Evolutionary conservation across 2,797 vertebrate species (phyloP).

Genomic region (Danio aesculapii): DNA sequence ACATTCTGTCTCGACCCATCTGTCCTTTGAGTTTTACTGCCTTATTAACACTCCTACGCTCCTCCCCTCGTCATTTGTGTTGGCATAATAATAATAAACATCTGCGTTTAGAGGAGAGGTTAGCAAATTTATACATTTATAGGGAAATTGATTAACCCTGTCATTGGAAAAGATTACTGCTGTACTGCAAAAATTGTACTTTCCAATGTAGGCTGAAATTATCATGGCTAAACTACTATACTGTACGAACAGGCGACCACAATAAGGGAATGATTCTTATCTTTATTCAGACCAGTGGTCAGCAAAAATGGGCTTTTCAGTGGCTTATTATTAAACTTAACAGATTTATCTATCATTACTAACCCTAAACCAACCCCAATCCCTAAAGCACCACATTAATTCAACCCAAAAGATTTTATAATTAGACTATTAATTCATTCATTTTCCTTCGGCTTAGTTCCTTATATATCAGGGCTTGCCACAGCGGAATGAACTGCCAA

Average conservation of each 20-base stretch:
- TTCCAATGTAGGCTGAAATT: neutral
- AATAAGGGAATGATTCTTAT: neutral
- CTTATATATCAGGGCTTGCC: no score
- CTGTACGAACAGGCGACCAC: neutral
- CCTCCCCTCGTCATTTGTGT: neutral
- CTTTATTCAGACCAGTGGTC: neutral
- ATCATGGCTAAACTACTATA: neutral
- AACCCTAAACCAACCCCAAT: neutral
- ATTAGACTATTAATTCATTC: neutral
- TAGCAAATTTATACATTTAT: neutral
- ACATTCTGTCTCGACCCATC: slow-evolving; percentile 54
- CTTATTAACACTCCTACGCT: neutral
- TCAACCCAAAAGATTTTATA: neutral
- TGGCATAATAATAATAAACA: slow-evolving; percentile 12
- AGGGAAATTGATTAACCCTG: neutral
- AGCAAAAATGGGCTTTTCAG: neutral
- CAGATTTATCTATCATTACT: neutral
- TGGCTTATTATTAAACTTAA: neutral
- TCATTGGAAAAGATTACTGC: neutral
- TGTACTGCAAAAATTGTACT: neutral
- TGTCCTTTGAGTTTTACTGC: slow-evolving; percentile 35
- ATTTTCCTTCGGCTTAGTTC: no score
- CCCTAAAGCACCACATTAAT: neutral
- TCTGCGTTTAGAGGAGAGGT: slow-evolving; percentile 4
- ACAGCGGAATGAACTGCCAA: no score